Conservation (phyloP, 2,113 vertebrate genomes). For the Melanotaenia duboulayi region DNA sequence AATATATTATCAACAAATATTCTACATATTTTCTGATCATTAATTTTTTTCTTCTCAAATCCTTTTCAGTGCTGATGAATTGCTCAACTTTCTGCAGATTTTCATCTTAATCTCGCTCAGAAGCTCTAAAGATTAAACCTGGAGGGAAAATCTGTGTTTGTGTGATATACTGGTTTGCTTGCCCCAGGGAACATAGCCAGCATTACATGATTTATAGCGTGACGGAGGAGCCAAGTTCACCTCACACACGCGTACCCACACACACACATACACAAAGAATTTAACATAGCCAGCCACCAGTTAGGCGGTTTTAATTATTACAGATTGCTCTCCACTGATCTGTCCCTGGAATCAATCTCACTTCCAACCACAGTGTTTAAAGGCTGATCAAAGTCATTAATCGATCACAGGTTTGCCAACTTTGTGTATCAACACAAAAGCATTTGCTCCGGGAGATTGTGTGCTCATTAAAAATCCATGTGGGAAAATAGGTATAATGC, state of each 20-base stretch:
- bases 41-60: background rate
- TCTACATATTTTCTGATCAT: background rate
- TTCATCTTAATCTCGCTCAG: constrained; percentile 9
- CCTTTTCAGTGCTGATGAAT: constrained; percentile 20
- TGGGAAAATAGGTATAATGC: constrained; percentile 3
- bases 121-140: constrained; percentile 19
- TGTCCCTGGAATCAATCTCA: constrained; percentile 62
- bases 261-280: constrained; percentile 8
- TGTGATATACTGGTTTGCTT: constrained; percentile 31
- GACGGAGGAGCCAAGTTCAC: constrained; percentile 59
- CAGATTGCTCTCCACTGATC: constrained; percentile 52
- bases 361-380: constrained; percentile 53
- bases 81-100: constrained; percentile 16
- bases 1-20: background rate
- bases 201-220: constrained; percentile 64
- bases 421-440: constrained; percentile 31
- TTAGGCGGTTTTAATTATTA: constrained; percentile 68
- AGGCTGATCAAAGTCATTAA: constrained; percentile 68
- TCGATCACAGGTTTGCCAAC: constrained; percentile 50
- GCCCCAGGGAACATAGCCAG: constrained; percentile 48
- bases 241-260: constrained; percentile 18
- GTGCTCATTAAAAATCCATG: constrained; percentile 56
- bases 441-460: constrained; percentile 37
- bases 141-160: constrained; percentile 24
- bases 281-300: constrained; percentile 22